Evolutionary conservation across 2,888 invertebrate genomes (phyloP).

Genomic region (Ochlodes sylvanus): DNA sequence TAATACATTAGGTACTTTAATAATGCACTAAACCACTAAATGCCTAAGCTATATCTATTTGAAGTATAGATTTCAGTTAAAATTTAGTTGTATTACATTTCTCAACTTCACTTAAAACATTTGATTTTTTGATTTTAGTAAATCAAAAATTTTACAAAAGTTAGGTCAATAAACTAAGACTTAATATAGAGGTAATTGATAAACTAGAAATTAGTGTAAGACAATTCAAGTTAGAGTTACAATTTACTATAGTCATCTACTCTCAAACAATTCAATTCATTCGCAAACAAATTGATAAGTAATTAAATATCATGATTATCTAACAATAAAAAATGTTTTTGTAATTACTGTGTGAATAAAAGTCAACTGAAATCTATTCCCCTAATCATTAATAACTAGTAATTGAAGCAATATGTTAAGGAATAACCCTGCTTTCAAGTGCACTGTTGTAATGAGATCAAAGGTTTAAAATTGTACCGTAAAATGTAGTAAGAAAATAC

Average conservation of each 20-base stretch:
- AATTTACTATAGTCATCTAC: too few relatives aligned
- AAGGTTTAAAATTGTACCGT: conserved; percentile 50
- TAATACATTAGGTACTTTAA: conserved; percentile 70
- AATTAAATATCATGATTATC: too few relatives aligned
- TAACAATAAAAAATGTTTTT: too few relatives aligned
- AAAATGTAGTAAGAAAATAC: conserved; percentile 62
- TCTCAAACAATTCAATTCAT: too few relatives aligned
- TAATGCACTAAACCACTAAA: conserved; percentile 71
- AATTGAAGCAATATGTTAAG: conserved; percentile 74
- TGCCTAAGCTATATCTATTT: conserved; percentile 66
- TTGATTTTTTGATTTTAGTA: too few relatives aligned
- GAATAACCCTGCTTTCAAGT: conserved; percentile 75
- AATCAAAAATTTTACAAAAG: too few relatives aligned
- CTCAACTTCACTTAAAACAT: too few relatives aligned
- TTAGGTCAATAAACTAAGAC: too few relatives aligned
- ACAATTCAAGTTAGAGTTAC: too few relatives aligned
- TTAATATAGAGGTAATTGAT: too few relatives aligned
- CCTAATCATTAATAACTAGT: conserved; percentile 53
- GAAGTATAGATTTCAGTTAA: conserved; percentile 58
- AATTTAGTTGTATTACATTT: background rate
- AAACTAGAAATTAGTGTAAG: too few relatives aligned
- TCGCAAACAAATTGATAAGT: too few relatives aligned
- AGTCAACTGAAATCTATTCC: conserved; percentile 62
- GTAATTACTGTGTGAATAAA: conserved; percentile 32
- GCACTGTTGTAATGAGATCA: conserved; percentile 64